Evolutionary conservation across 2,888 invertebrate genomes (phyloP), one percentile per base, ranked within the genome.

Genomic region (Allophyes oxyacanthae): DNA sequence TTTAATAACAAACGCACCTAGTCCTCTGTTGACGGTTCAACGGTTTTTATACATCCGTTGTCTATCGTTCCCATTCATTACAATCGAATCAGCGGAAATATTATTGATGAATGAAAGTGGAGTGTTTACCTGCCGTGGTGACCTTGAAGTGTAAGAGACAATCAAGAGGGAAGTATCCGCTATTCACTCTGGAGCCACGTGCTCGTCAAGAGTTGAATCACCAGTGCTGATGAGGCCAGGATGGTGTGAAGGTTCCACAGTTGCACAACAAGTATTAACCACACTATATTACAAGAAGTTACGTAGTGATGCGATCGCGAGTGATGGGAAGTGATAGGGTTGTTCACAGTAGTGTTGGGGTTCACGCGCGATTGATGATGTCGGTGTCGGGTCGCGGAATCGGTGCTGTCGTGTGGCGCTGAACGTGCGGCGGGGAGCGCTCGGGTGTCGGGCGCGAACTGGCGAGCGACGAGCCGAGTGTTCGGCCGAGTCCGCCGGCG

Each of bases 41-140:
- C 38, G 41, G 33, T 61, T 66, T n/a, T 54, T 46, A 28, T 36
- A 56, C 30, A 54, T 51, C 32, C 48, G 41, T 48, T 69, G 56
- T 43, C 42, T 41, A 49, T 45, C 49, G 43, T 42, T 56, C 50
- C 57, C 57, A 64, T 64, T 75, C 59, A 72, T 64, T 51, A 57
- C 43, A 38, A 61, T 44, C 20, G 20, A 20, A 20, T 20, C 56
- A 46, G 33, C 43, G 41, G 40, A 59, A 45, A 51, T 56, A 54
- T 51, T 64, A 59, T 71, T 64, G 53, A 75, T 73, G 64, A 86
- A 87, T 84, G 84, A 83, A 86, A 82, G 67, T 75, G 67, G 57
- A 62, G 57, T 68, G 84, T 87, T 87, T 88, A 91, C 90, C 91
- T 91, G 82, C 84, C 82, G 82, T 75, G 74, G 77, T 83, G 88